phyloP scores from a whole-genome alignment of 2,888 invertebrate genomes.

The Labia minor region DNA sequence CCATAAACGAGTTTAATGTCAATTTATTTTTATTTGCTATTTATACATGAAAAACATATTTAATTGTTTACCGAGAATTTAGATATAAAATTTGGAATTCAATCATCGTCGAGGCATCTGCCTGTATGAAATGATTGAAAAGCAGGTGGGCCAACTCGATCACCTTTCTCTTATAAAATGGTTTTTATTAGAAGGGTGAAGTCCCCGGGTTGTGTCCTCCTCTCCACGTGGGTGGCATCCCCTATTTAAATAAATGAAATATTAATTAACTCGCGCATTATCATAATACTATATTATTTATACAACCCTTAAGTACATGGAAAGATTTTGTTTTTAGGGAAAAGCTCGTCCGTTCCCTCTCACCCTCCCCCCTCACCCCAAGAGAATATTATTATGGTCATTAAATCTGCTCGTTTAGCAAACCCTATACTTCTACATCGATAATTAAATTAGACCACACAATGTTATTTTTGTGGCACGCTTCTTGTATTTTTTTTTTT shows the following conservation, averaged over 20 bases:
- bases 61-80: too few relatives aligned
- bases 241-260: slow-evolving; percentile 5
- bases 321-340: neutral
- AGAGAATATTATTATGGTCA: neutral
- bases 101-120: neutral
- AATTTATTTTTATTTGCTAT: too few relatives aligned
- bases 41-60: too few relatives aligned
- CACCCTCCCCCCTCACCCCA: neutral
- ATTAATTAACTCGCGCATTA: slow-evolving; percentile 8
- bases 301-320: neutral
- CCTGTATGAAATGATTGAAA: neutral
- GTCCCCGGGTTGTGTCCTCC: neutral
- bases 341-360: neutral
- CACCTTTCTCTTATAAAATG: neutral
- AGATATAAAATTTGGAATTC: neutral
- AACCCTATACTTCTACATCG: neutral
- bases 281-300: neutral
- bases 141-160: neutral
- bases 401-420: neutral
- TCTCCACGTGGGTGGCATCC: neutral
- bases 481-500: neutral
- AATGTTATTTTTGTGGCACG: neutral
- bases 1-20: too few relatives aligned
- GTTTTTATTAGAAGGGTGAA: too few relatives aligned
- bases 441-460: slow-evolving; percentile 13